phyloP scores from a whole-genome alignment of 2,888 invertebrate genomes.

The Keiferia lycopersicella region DNA sequence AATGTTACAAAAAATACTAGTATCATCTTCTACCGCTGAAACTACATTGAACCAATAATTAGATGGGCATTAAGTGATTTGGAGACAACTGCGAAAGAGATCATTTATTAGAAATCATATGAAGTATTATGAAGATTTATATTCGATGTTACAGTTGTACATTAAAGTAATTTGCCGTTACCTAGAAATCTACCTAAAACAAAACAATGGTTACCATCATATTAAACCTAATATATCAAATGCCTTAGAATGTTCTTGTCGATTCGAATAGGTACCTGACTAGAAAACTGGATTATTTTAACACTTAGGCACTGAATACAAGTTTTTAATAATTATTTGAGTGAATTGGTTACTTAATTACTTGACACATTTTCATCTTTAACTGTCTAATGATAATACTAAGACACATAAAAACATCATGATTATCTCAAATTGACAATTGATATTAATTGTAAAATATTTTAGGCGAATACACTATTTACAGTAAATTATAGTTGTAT shows the following conservation, averaged over 20 bases:
- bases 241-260: not conserved
- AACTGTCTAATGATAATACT: conserved; percentile 7
- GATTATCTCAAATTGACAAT: conserved; percentile 7
- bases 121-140: not conserved
- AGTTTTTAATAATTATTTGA: not conserved
- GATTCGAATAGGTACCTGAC: conserved; percentile 3
- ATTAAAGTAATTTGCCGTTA: not conserved
- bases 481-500: not conserved
- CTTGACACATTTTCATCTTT: not conserved
- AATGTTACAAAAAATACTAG: not conserved
- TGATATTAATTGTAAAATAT: conserved; percentile 5
- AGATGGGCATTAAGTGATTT: not conserved
- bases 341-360: not conserved
- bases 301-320: not conserved
- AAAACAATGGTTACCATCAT: not conserved
- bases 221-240: too few species aligned
- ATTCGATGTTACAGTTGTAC: not conserved
- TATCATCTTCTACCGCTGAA: too few species aligned
- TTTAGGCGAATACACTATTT: conserved; percentile 13
- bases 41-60: not conserved
- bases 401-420: conserved; percentile 1
- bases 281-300: conserved; percentile 12
- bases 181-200: not conserved
- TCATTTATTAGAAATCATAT: not conserved
- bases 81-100: not conserved